Conservation (phyloP, 2,797 vertebrate species). For the Macropodus opercularis region DNA sequence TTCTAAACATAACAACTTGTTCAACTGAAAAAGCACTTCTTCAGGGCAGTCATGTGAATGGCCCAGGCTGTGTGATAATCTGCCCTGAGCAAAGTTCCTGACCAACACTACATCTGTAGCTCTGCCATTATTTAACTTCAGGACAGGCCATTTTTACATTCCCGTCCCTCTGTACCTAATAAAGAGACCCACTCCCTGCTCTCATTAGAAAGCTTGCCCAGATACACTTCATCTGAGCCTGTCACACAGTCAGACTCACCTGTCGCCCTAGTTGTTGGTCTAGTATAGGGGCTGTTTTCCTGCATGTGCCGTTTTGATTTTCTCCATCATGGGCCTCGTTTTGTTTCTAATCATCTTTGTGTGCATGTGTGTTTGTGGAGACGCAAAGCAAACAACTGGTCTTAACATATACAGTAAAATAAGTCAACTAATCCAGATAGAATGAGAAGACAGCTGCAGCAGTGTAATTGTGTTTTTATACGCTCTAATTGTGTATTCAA, state of each 20-base stretch:
- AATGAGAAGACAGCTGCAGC: slow-evolving; percentile 8
- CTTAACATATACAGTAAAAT: too few relatives aligned
- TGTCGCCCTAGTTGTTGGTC: slow-evolving; percentile 61
- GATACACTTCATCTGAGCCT: slow-evolving; percentile 76
- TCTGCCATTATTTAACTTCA: slow-evolving; percentile 72
- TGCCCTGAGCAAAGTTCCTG: slow-evolving; percentile 34
- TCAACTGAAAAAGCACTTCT: slow-evolving; percentile 50
- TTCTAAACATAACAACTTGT: slow-evolving; percentile 48
- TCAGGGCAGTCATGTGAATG: slow-evolving; percentile 21
- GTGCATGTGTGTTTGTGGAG: too few relatives aligned
- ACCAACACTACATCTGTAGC: slow-evolving; percentile 43
- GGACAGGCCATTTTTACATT: slow-evolving; percentile 61
- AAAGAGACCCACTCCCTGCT: slow-evolving; percentile 73
- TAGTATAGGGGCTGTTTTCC: slow-evolving; percentile 39
- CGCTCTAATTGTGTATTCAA: neutral
- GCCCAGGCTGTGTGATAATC: slow-evolving; percentile 30
- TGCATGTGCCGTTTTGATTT: slow-evolving; percentile 3
- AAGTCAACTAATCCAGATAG: too few relatives aligned
- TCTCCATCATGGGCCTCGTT: slow-evolving; percentile 7
- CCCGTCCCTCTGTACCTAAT: slow-evolving; percentile 55
- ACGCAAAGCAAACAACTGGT: too few relatives aligned
- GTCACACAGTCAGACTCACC: slow-evolving; percentile 66
- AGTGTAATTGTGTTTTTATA: slow-evolving; percentile 4
- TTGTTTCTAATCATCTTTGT: too few relatives aligned
- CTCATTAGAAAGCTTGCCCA: slow-evolving; percentile 73